phyloP scores from a whole-genome alignment of 2,888 invertebrate genomes.

The Rhamphomyia laevipes region DNA sequence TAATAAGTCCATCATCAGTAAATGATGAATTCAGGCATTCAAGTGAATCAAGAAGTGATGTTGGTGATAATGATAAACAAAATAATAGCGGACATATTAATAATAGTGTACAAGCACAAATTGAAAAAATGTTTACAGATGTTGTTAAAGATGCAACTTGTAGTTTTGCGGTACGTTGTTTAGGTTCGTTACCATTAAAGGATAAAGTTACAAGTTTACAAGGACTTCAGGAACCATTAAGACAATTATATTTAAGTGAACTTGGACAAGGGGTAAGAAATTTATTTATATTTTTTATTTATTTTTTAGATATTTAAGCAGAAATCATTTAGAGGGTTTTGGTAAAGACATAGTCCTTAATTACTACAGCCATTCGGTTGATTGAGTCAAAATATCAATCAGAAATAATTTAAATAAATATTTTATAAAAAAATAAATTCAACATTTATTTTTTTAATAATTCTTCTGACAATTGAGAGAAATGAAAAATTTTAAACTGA shows the following conservation, averaged over 20 bases:
- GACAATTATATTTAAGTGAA: constrained; percentile 50
- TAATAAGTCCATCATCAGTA: not conserved
- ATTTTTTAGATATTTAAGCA: no score
- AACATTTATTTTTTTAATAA: no score
- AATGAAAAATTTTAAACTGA: no score
- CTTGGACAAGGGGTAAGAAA: constrained; percentile 28
- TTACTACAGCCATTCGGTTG: no score
- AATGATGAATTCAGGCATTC: no score
- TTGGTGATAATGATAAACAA: constrained; percentile 26
- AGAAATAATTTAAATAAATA: no score
- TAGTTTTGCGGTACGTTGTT: constrained; percentile 62
- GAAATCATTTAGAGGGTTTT: no score
- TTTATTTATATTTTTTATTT: not conserved
- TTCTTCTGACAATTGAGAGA: no score
- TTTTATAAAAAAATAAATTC: no score
- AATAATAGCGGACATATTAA: constrained; percentile 36
- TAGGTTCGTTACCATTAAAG: constrained; percentile 67
- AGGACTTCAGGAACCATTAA: constrained; percentile 69
- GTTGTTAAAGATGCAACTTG: constrained; percentile 53
- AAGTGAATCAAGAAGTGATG: not conserved
- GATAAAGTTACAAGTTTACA: constrained; percentile 72
- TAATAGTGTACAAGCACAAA: constrained; percentile 73
- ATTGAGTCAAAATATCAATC: no score
- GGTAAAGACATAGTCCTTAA: no score
- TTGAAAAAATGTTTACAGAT: constrained; percentile 74